These are phyloP conservation scores for Odontomachus brunneus DNA, from an alignment of 1,140 invertebrate species.

Conservation along the genomic window DNA sequence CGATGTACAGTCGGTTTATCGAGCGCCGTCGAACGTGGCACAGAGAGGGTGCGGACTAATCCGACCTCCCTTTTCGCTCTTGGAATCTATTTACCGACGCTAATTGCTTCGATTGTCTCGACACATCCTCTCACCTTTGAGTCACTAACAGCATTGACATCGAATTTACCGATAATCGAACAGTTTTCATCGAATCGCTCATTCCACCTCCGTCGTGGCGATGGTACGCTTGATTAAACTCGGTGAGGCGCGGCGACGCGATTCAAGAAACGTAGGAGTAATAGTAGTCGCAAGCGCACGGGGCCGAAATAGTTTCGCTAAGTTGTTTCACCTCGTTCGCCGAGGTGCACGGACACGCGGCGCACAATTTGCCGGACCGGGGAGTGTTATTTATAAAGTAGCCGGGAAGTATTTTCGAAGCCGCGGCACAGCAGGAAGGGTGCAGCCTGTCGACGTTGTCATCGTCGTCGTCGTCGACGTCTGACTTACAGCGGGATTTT, in stretches of 20 bases:
- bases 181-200: constrained; percentile 32
- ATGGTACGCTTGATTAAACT: constrained; percentile 38
- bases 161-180: constrained; percentile 57
- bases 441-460: not conserved
- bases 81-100: constrained; percentile 65
- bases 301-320: too few species aligned
- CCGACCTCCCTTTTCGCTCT: constrained; percentile 20
- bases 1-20: constrained; percentile 5
- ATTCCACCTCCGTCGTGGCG: constrained; percentile 17
- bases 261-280: constrained; percentile 13
- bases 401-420: constrained; percentile 45
- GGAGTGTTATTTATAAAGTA: constrained; percentile 21
- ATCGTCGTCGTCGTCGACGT: too few species aligned
- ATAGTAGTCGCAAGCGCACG: not conserved
- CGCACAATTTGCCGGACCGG: not conserved
- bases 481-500: constrained; percentile 63
- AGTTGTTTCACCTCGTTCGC: too few species aligned
- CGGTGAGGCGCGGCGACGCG: not conserved
- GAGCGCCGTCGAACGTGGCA: not conserved
- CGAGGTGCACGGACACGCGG: too few species aligned
- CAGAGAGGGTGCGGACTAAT: constrained; percentile 47
- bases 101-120: constrained; percentile 74
- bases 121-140: constrained; percentile 46
- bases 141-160: constrained; percentile 30
- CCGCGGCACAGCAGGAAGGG: not conserved